Percentiles rank a stretch among this genome's conserved stretches.
Conservation (phyloP, 2,113 vertebrate species). For the Cichladusa arquata region DNA sequence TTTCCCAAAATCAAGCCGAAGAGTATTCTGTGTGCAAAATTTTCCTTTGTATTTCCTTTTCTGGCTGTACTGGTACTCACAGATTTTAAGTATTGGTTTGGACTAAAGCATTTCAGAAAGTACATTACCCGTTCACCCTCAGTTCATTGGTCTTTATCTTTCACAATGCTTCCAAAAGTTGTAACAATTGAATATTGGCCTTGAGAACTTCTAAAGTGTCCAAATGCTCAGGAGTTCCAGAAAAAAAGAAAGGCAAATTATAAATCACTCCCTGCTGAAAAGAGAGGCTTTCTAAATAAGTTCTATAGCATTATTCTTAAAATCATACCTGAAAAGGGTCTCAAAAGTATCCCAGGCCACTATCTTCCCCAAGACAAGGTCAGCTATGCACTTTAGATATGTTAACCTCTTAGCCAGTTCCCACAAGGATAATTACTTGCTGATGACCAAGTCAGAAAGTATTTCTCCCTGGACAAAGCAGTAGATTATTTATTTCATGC, state of each 20-base stretch:
- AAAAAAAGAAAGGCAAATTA: neutral
- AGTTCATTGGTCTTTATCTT: neutral
- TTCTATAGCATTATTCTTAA: neutral
- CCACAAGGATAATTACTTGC: neutral
- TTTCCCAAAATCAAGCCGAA: neutral
- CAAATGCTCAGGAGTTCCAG: neutral
- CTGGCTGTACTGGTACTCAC: neutral
- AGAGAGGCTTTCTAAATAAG: neutral
- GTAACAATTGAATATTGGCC: neutral
- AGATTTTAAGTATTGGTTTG: neutral
- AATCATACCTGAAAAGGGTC: neutral
- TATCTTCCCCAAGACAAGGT: neutral
- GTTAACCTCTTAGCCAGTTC: neutral
- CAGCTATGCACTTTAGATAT: neutral
- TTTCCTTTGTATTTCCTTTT: neutral
- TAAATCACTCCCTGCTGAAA: neutral
- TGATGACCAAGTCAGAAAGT: conserved; percentile 19
- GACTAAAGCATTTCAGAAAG: neutral
- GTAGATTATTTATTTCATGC: conserved; percentile 19
- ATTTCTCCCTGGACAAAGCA: neutral
- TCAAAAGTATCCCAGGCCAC: neutral
- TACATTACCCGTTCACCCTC: neutral
- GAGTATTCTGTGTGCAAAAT: neutral
- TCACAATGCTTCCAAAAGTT: neutral
- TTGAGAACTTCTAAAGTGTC: neutral